Evolutionary conservation across 1,140 invertebrate genomes (phyloP), one percentile per base, ranked within the genome.

Genomic region (Samia ricini): DNA sequence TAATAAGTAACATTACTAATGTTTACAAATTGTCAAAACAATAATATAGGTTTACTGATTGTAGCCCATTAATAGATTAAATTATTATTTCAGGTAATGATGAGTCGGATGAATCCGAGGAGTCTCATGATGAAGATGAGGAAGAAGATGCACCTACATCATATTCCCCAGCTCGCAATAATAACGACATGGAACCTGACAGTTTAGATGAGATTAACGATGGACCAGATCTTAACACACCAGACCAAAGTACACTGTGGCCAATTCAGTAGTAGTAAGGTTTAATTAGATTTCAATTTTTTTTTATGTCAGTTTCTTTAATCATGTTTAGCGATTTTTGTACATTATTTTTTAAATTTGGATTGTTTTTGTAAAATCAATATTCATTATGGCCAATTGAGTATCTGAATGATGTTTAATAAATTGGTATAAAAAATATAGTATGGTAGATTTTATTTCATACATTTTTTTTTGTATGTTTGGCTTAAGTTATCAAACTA

Each of bases 61-160:
- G 33, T 42, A 15, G 12, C 12, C 4, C 15, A 15, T 42, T 4
- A 42, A 22, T 18, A 50, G 7, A 21, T 52, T 52, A 48, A 52
- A 8, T 52, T 22, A 7, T 23, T 24, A 24, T 22, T 71, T 72
- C 6, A 84, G 93, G 93, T 10, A 94, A 94, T 81, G 93, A 93
- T 59, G 93, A 94, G 73, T 93, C 93, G 61, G 93, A 94, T 77
- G 93, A 94, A 71, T 92, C 94, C 33, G 93, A 93, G 60, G 93
- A 94, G 69, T 93, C 93, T n/a, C 93, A 94, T 69, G 93, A 94
- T 85, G 93, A 94, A 65, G 94, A 94, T 69, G 93, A 94, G 64
- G 93, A 94, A 74, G 93, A 94, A 71, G 88, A 91, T 52, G 77
- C 91, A 75, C 92, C 76, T 80, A 93, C 77, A 81, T 91, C 88